A percentile compares a stretch with the other conserved stretches of the same genome.
Conservation (phyloP, 2,797 vertebrate species). For the Poliocrania exsul region DNA sequence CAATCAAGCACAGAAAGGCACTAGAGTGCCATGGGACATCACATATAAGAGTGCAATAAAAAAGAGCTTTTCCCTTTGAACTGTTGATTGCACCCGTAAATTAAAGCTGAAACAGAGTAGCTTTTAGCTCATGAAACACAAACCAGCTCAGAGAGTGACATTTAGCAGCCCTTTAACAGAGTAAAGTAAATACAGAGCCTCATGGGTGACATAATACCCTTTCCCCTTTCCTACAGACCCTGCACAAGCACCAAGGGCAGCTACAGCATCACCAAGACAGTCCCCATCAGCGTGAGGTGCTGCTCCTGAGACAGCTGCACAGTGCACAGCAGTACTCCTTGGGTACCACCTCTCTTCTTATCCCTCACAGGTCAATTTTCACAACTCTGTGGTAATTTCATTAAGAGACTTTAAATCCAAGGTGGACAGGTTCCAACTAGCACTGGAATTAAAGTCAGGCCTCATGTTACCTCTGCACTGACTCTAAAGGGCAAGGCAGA, state of each 20-base stretch:
- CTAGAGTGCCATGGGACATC: not conserved
- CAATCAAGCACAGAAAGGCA: not conserved
- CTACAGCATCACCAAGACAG: not conserved
- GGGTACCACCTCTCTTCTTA: not conserved
- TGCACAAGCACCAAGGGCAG: not conserved
- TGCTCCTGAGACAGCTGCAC: not conserved
- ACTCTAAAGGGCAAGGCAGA: not conserved
- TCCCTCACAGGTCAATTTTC: not conserved
- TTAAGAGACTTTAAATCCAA: not conserved
- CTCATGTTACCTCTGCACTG: not conserved
- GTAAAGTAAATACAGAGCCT: not conserved
- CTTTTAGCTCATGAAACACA: not conserved
- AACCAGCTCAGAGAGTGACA: not conserved
- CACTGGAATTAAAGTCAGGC: not conserved
- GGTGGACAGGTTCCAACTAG: not conserved
- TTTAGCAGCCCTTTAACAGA: not conserved
- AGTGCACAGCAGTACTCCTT: not conserved
- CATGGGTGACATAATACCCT: not conserved
- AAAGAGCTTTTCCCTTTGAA: not conserved
- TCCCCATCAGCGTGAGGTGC: accelerated
- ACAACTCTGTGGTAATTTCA: not conserved
- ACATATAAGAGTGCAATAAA: not conserved
- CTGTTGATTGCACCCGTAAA: not conserved
- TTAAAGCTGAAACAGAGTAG: not conserved
- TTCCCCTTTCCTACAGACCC: not conserved